Conservation (phyloP, 2,888 invertebrate genomes). For the Meiosimyza decipiens region DNA sequence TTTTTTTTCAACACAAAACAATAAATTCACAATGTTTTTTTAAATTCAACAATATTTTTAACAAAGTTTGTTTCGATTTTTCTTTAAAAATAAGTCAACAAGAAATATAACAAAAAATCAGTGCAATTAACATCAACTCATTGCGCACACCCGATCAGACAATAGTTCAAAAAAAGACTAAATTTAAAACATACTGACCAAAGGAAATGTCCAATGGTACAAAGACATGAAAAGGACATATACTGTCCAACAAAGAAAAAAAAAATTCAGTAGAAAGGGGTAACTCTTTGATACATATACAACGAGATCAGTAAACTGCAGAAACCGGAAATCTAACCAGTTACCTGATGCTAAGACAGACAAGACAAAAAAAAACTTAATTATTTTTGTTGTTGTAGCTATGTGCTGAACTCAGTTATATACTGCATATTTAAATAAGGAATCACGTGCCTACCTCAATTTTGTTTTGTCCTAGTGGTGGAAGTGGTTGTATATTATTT, state of each 20-base stretch:
- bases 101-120: conserved; percentile 2
- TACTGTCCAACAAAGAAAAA: conserved; percentile 45
- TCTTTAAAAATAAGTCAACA: conserved; percentile 13
- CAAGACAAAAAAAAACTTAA: background rate
- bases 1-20: too few relatives aligned
- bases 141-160: conserved; percentile 20
- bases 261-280: background rate
- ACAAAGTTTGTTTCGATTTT: background rate
- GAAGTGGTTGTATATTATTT: background rate
- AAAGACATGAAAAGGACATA: conserved; percentile 39
- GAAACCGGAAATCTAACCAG: conserved; percentile 7
- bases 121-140: background rate
- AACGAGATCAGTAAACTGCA: background rate
- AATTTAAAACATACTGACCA: conserved; percentile 11
- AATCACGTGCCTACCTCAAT: conserved; percentile 55
- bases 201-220: conserved; percentile 15
- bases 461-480: background rate
- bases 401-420: conserved; percentile 35
- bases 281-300: conserved; percentile 34
- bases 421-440: conserved; percentile 19
- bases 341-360: background rate
- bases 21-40: too few relatives aligned
- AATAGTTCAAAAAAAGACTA: conserved; percentile 29
- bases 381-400: background rate
- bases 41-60: background rate